Percentiles rank a stretch among this genome's conserved stretches.
Conservation (phyloP, 2,888 invertebrate species). For the Vanessa cardui region DNA sequence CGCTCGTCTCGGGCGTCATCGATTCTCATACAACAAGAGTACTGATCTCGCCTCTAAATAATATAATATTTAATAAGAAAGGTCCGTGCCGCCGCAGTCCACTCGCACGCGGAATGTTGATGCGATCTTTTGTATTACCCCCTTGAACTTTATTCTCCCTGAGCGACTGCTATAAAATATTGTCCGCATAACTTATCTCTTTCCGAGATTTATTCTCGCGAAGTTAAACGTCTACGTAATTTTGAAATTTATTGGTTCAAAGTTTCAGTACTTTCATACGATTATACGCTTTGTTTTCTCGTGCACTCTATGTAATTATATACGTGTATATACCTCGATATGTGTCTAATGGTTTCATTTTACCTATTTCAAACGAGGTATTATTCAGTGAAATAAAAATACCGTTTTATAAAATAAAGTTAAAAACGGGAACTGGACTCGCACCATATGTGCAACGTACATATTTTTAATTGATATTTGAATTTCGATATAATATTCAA, state of each 20-base stretch:
- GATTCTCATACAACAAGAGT: conserved; percentile 32
- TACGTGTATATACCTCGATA: not conserved
- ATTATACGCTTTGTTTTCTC: conserved; percentile 20
- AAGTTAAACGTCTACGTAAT: conserved; percentile 37
- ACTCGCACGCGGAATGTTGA: conserved; percentile 55
- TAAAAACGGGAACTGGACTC: not conserved
- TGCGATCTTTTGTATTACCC: conserved; percentile 57
- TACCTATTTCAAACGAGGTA: too few species aligned
- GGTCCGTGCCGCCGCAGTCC: conserved; percentile 40
- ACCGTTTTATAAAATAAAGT: not conserved
- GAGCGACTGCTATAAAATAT: conserved; percentile 58
- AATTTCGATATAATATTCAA: conserved; percentile 39
- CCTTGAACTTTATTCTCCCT: conserved; percentile 54
- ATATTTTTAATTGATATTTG: conserved; percentile 16
- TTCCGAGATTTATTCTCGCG: conserved; percentile 34
- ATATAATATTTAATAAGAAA: conserved; percentile 59
- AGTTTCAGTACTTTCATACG: conserved; percentile 14
- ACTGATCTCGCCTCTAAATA: conserved; percentile 48
- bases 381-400: too few species aligned
- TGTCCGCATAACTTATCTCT: conserved; percentile 57
- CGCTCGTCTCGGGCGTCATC: conserved; percentile 52
- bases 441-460: not conserved
- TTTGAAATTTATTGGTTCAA: conserved; percentile 36
- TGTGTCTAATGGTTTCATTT: too few species aligned
- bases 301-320: not conserved